Evolutionary conservation across 1,140 invertebrate genomes (phyloP).

Genomic region (Proctacanthus coquilletti): DNA sequence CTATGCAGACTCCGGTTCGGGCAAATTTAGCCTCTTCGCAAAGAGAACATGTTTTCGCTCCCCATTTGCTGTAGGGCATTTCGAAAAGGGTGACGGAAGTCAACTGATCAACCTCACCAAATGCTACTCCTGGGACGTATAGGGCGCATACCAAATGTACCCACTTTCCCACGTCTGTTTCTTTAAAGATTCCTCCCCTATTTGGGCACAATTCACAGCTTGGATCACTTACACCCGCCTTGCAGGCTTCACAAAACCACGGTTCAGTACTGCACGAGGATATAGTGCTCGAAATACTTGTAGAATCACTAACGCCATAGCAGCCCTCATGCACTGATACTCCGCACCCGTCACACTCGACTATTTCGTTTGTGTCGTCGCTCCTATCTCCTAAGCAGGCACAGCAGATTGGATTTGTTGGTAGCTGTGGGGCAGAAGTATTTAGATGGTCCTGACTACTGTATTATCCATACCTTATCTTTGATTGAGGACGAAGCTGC

Average conservation of each 20-base stretch:
- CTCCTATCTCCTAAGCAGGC: slow-evolving; percentile 86
- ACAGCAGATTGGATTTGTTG: slow-evolving; percentile 60
- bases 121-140: slow-evolving; percentile 92
- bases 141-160: slow-evolving; percentile 94
- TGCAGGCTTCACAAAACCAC: slow-evolving; percentile 98
- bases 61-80: slow-evolving; percentile 91
- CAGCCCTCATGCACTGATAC: slow-evolving; percentile 94
- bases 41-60: slow-evolving; percentile 69
- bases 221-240: slow-evolving; percentile 73
- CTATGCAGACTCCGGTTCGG: slow-evolving; percentile 85
- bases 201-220: slow-evolving; percentile 79
- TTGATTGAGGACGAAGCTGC: no score
- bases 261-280: slow-evolving; percentile 89
- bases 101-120: slow-evolving; percentile 82
- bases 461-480: no score
- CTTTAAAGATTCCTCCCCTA: slow-evolving; percentile 86
- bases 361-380: slow-evolving; percentile 88
- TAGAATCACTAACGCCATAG: slow-evolving; percentile 87
- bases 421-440: slow-evolving; percentile 29
- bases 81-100: slow-evolving; percentile 83
- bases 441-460: no score
- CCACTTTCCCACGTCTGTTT: slow-evolving; percentile 93
- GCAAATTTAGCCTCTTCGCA: slow-evolving; percentile 77
- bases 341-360: slow-evolving; percentile 92
- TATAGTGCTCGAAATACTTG: slow-evolving; percentile 76